These are phyloP conservation scores for Arbacia lixula DNA, from an alignment of 53 echinoderm and acorn worm species.

Conservation along the genomic window DNA sequence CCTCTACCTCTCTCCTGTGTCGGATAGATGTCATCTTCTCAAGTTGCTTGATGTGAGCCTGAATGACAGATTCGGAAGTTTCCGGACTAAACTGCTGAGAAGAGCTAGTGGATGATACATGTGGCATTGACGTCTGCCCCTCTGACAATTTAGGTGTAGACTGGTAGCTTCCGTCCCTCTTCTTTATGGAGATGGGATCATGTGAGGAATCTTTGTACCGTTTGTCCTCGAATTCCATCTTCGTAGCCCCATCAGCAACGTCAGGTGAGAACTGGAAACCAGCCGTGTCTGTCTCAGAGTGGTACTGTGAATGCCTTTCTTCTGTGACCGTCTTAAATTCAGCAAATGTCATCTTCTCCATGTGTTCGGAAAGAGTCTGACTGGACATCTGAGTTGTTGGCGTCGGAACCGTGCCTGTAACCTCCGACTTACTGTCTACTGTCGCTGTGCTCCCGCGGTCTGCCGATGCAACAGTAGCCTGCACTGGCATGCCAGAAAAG, in stretches of 20 bases:
- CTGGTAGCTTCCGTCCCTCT: background rate
- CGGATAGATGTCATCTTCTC: slow-evolving; percentile 23
- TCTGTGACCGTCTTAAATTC: background rate
- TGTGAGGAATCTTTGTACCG: slow-evolving; percentile 45
- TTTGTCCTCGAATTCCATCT: slow-evolving; percentile 22
- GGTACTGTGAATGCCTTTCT: slow-evolving; percentile 5
- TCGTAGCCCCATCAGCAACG: slow-evolving; percentile 23
- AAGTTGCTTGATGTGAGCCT: slow-evolving; percentile 38
- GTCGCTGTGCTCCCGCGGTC: slow-evolving; percentile 47
- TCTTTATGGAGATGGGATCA: slow-evolving; percentile 1
- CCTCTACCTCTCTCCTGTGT: slow-evolving; percentile 17
- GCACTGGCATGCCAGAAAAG: slow-evolving; percentile 59
- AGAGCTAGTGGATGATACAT: background rate
- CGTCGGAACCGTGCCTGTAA: slow-evolving; percentile 26
- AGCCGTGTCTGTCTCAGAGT: background rate
- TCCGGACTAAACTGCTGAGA: slow-evolving; percentile 1
- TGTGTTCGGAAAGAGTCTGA: slow-evolving; percentile 14
- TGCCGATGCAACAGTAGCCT: slow-evolving; percentile 44
- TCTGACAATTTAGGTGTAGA: background rate
- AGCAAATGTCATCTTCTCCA: slow-evolving; percentile 24
- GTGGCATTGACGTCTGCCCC: slow-evolving; percentile 5
- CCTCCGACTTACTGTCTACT: slow-evolving; percentile 17
- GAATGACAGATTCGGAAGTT: slow-evolving; percentile 27
- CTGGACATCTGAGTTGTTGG: slow-evolving; percentile 22
- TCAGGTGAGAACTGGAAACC: slow-evolving; percentile 41